Percentiles rank a stretch among this genome's conserved stretches.
phyloP scores from a whole-genome alignment of 2,797 vertebrate species.

The Enteromius treurensis region DNA sequence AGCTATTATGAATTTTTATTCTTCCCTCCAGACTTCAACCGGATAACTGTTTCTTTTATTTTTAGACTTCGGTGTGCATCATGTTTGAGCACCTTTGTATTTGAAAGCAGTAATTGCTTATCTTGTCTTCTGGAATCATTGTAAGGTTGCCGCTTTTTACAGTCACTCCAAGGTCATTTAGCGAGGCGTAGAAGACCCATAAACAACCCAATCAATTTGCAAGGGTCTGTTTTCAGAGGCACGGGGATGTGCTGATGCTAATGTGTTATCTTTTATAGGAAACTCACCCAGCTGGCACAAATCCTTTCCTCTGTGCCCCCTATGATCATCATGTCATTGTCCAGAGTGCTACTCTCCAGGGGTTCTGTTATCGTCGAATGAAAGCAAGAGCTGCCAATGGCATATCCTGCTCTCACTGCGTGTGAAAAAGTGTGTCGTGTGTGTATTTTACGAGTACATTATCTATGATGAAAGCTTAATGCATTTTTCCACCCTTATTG shows the following conservation, averaged over 20 bases:
- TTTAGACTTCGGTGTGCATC: conserved; percentile 25
- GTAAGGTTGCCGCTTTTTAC: conserved; percentile 40
- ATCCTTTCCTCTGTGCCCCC: conserved; percentile 68
- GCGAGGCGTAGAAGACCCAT: conserved; percentile 40
- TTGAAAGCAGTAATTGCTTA: conserved; percentile 30
- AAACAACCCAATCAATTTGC: conserved; percentile 62
- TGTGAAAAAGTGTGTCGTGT: conserved; percentile 27
- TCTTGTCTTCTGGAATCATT: conserved; percentile 47
- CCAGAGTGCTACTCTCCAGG: conserved; percentile 68
- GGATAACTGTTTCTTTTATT: conserved; percentile 32
- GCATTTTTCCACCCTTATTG: conserved; percentile 28
- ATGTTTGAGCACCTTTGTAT: conserved; percentile 34
- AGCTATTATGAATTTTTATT: conserved; percentile 44
- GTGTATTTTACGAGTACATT: conserved; percentile 54
- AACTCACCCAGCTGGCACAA: conserved; percentile 70
- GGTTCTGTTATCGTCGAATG: conserved; percentile 68
- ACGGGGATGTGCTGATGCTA: conserved; percentile 45
- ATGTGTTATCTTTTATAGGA: conserved; percentile 68
- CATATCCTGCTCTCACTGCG: conserved; percentile 62
- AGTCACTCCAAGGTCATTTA: conserved; percentile 50
- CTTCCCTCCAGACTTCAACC: conserved; percentile 27
- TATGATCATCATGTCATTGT: conserved; percentile 78
- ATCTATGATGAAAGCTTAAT: conserved; percentile 37
- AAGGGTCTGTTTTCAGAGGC: conserved; percentile 46
- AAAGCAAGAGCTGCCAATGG: conserved; percentile 68